A percentile compares a stretch with the other conserved stretches of the same genome.
phyloP scores from a whole-genome alignment of 2,888 invertebrate genomes.

The Pterostichus madidus region DNA sequence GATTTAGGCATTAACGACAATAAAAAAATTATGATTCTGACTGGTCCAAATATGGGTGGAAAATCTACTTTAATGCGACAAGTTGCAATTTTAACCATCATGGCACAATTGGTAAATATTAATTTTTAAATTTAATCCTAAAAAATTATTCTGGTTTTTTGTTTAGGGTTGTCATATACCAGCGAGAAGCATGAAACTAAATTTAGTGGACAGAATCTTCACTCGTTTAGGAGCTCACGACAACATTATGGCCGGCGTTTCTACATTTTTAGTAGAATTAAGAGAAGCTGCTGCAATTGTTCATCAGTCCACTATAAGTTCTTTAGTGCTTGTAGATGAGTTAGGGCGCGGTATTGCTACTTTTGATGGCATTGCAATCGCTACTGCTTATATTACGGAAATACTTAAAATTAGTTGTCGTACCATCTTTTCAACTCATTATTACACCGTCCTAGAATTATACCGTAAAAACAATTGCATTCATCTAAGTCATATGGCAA shows the following conservation, averaged over 20 bases:
- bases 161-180: conserved; percentile 94
- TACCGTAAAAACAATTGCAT: conserved; percentile 84
- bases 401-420: conserved; percentile 87
- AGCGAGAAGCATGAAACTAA: conserved; percentile 87
- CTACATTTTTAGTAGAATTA: conserved; percentile 98
- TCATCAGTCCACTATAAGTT: conserved; percentile 91
- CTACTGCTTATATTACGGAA: conserved; percentile 91
- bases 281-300: conserved; percentile 96
- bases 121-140: not conserved
- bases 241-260: conserved; percentile 95
- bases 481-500: conserved; percentile 93
- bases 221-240: conserved; percentile 98
- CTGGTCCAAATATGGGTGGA: conserved; percentile 99
- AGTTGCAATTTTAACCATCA: conserved; percentile 90
- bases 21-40: conserved; percentile 84
- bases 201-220: conserved; percentile 95
- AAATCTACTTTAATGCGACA: conserved; percentile 99
- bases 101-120: conserved; percentile 93
- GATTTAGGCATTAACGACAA: conserved; percentile 82
- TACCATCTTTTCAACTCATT: conserved; percentile 95
- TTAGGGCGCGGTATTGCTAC: conserved; percentile 98
- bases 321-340: conserved; percentile 97
- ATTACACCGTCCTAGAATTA: conserved; percentile 95
- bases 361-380: conserved; percentile 98
- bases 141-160: conserved; percentile 21